A percentile compares a stretch with the other conserved stretches of the same genome.
These are phyloP conservation scores for Tapirus terrestris DNA, from an alignment of 2,113 vertebrate species.

Conservation along the genomic window DNA sequence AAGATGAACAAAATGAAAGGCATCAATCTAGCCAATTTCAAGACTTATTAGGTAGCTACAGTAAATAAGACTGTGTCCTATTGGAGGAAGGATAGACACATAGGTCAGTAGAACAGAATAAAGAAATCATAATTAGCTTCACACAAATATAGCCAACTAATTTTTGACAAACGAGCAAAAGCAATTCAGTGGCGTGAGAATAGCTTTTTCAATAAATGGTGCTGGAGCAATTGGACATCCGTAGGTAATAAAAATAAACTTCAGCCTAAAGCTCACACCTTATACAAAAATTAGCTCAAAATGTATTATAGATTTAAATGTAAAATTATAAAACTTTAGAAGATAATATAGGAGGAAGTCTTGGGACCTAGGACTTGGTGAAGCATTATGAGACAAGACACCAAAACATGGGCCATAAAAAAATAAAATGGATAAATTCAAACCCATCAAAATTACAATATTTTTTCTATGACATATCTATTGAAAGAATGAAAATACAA, in stretches of 20 bases:
- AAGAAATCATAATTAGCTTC: too few species aligned
- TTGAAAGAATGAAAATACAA: neutral
- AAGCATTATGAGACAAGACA: neutral
- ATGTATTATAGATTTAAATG: neutral
- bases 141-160: too few species aligned
- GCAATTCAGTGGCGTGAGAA: too few species aligned
- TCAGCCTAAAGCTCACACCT: neutral
- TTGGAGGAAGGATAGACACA: neutral
- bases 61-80: neutral
- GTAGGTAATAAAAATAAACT: neutral
- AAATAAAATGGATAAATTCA: neutral
- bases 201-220: too few species aligned
- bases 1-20: neutral
- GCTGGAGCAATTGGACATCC: too few species aligned
- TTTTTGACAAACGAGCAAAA: too few species aligned
- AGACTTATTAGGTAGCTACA: neutral
- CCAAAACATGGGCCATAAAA: neutral
- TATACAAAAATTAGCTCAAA: neutral
- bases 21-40: neutral
- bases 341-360: neutral
- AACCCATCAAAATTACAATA: neutral
- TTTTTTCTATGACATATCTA: neutral
- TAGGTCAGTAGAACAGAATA: too few species aligned
- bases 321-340: neutral
- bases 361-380: neutral